Conservation (phyloP, 1,140 invertebrate genomes). For the Drosophila arizonae region DNA sequence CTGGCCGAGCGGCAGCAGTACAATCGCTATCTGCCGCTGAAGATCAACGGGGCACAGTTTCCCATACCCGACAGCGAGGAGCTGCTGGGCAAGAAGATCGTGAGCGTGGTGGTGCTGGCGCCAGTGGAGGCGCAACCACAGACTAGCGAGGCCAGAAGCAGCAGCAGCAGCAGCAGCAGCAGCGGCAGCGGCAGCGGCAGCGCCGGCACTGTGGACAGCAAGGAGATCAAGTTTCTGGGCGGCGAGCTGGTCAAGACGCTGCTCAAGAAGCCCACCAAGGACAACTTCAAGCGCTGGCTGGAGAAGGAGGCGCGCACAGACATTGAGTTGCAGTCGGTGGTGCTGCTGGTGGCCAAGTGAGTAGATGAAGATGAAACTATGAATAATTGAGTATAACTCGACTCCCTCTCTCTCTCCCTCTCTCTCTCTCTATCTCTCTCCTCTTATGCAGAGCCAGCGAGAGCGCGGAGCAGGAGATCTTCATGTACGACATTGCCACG, state of each 20-base stretch:
- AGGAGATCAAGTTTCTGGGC: conserved; percentile 86
- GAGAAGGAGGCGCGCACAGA: conserved; percentile 89
- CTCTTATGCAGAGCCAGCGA: conserved; percentile 51
- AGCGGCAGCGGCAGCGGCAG: neutral
- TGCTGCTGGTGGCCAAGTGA: conserved; percentile 91
- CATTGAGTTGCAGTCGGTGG: conserved; percentile 89
- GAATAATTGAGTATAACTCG: too few species aligned
- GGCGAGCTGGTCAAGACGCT: conserved; percentile 89
- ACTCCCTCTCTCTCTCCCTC: neutral
- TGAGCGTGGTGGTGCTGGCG: conserved; percentile 91
- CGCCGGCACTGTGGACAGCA: conserved; percentile 78
- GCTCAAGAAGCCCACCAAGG: conserved; percentile 88
- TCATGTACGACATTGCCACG: conserved; percentile 91
- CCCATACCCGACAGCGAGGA: conserved; percentile 90
- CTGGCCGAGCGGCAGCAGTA: conserved; percentile 89
- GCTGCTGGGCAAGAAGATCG: conserved; percentile 88
- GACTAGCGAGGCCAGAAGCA: conserved; percentile 63
- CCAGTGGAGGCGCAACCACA: conserved; percentile 85
- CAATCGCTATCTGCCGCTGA: conserved; percentile 91
- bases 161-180: conserved; percentile 81
- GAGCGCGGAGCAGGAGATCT: conserved; percentile 88
- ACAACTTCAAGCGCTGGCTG: conserved; percentile 91
- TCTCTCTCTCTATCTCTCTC: neutral
- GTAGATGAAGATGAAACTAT: conserved; percentile 57
- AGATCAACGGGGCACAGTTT: conserved; percentile 92